Base-by-base conservation (phyloP, 2,888 invertebrate species). In the Globia sparganii region DNA sequence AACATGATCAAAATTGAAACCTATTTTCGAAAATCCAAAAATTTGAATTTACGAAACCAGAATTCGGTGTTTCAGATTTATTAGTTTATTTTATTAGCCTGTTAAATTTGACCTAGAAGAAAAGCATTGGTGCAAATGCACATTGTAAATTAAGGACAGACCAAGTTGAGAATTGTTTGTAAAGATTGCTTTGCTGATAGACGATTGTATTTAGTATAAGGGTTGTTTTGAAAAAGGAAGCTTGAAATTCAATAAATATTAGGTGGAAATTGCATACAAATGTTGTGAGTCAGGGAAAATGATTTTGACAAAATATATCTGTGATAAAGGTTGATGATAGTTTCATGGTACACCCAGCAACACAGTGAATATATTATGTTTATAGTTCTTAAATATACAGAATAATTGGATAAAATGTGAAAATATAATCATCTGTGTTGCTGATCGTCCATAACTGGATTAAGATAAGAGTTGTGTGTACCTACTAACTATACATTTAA, bases 281-380 rank as follows among this genome's bases (percentile, higher is more conserved):
- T 78, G 75, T 74, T 81, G 81, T 81, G 84, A 83, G 83, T 86
- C 77, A 81, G 78, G 77, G 71, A 81, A 87, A 86, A 84, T 84
- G 74, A 78, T 86, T 89, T 88, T 81, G 87, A 83, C 80, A 88
- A 89, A 86, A 89, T 89, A 86, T 90, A 92, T 92, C 93, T 93
- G 92, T 93, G 92, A 93, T 93, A 92, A 90, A 89, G 89, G 89
- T 89, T 89, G 89, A 90, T 90, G 89, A 87, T 91, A 85, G 89
- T 90, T 90, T 89, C 82, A 88, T 87, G 88, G 88, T 89, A 88
- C 89, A 88, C 82, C 75, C 85, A 83, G 88, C 88, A 88, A 88
- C 87, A 88, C 85, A 78, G 88, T 11, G 31, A 78, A 58, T 74
- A 70, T 80, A 74, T 77, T 81, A 81, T 84, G 78, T 86, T 86